Evolutionary conservation across 2,888 invertebrate species (phyloP), one percentile per base, ranked within the genome.

Genomic region (Drosophila planitibia): DNA sequence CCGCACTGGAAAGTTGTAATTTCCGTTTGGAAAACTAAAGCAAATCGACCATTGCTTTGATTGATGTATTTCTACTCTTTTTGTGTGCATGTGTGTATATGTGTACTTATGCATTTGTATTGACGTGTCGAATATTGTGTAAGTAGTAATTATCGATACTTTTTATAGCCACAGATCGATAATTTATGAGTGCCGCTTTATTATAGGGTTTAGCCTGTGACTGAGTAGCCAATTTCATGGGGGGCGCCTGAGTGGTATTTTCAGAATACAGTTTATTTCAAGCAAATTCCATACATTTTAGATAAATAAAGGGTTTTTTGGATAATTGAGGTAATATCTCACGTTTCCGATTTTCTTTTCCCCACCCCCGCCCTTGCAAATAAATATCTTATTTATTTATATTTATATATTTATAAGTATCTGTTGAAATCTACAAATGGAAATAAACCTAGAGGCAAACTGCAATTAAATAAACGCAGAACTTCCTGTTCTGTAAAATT

Each of bases 21-120:
- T 77, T 81, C 65, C 74, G 63, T 28, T 74, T 62, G 28, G 19
- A 51, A 70, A 62, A 62, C 49, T 39, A 39, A 44, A 57, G 39
- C 35, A 65, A 64, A 41, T 63, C 44, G 22, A 16, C 16, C 44
- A 39, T 63, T 51, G 25, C 53, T 35, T 72, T 77, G 73, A 68
- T 73, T 76, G 60, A 76, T 72, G 72, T 41, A 22, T 25, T 63
- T 63, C n/a, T 14, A 28, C 41, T 41, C 30, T 16, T 32, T 28
- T 58, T 47, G 14, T 5, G 7, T 47, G 14, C 4, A 47, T 22
- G 22, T 22, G 22, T 47, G 22, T 25, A 7, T 37, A 22, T 22
- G n/a, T 69, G 30, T n/a, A 37, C 32, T 25, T 16, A 16, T 35
- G 14, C 35, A 30, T 33, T 70, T 74, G 60, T 22, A 54, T 28